Conservation (phyloP, 1,140 invertebrate species). For the Panulirus ornatus region DNA sequence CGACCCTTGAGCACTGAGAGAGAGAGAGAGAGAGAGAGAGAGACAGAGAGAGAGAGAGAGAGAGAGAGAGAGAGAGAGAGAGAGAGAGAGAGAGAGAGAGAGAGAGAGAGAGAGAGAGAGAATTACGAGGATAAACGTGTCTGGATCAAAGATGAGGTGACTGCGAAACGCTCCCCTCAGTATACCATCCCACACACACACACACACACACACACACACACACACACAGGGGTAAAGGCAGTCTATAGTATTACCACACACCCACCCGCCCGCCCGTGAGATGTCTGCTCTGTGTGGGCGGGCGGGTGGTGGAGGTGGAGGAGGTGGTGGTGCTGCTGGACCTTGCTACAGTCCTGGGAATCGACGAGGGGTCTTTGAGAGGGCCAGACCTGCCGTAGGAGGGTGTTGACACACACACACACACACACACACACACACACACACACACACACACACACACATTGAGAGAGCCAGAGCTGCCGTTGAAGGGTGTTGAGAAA, state of each 20-base stretch:
- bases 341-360: no score
- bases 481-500: neutral
- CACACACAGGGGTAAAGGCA: no score
- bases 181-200: neutral
- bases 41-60: no score
- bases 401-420: constrained; percentile 43
- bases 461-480: no score
- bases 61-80: no score
- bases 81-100: no score
- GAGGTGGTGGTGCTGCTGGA: neutral
- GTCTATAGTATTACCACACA: neutral
- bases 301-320: neutral
- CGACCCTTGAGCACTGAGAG: neutral
- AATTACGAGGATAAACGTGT: no score
- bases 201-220: neutral
- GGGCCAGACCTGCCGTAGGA: no score
- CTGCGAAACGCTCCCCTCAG: neutral
- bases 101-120: no score
- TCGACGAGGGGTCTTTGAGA: neutral
- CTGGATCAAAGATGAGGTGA: neutral
- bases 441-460: neutral
- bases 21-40: constrained; percentile 1
- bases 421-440: constrained; percentile 40
- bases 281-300: neutral
- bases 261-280: neutral